A percentile compares a stretch with the other conserved stretches of the same genome.
Evolutionary conservation across 2,888 invertebrate species (phyloP).

Genomic region (Epirrita christyi): DNA sequence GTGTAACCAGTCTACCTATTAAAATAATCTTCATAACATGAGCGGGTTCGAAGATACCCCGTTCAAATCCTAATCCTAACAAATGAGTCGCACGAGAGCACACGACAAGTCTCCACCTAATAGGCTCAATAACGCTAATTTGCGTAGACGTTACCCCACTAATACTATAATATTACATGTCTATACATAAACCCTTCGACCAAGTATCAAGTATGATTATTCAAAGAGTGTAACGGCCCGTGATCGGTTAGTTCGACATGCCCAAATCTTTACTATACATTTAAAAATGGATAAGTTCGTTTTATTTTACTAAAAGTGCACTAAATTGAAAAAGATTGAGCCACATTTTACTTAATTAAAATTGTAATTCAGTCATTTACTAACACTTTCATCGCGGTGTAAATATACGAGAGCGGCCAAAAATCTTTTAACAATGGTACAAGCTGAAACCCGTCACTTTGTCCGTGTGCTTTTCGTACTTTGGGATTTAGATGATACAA

Average conservation of each 20-base stretch:
- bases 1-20: not conserved
- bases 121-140: slow-evolving; percentile 39
- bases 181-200: too few species aligned
- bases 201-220: slow-evolving; percentile 43
- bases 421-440: too few species aligned
- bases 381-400: too few species aligned
- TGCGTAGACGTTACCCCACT: slow-evolving; percentile 43
- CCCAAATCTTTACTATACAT: too few species aligned
- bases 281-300: slow-evolving; percentile 1
- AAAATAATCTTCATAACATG: slow-evolving; percentile 9
- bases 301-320: not conserved
- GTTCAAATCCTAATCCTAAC: slow-evolving; percentile 21
- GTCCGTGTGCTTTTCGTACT: not conserved
- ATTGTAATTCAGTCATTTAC: too few species aligned
- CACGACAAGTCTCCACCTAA: slow-evolving; percentile 24
- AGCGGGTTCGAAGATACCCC: not conserved
- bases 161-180: slow-evolving; percentile 26
- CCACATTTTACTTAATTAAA: too few species aligned
- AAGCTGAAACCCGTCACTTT: too few species aligned
- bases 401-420: too few species aligned
- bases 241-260: not conserved
- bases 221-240: slow-evolving; percentile 45
- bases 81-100: slow-evolving; percentile 39
- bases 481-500: not conserved
- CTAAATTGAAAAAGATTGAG: too few species aligned